Evolutionary conservation across 2,113 vertebrate species (phyloP).

Genomic region (Neolamprologus falcicula): DNA sequence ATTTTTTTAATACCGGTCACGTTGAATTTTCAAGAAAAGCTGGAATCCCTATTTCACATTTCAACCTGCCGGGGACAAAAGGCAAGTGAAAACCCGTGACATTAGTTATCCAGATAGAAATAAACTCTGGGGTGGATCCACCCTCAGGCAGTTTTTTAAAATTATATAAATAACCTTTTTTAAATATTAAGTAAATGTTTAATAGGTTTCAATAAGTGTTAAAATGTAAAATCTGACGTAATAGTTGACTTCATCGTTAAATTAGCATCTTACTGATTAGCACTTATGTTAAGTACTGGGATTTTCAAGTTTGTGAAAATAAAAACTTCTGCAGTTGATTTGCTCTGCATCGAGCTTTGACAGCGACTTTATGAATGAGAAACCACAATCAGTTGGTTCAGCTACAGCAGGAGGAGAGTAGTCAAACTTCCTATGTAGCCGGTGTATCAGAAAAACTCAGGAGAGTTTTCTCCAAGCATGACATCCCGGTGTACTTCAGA

Average conservation of each 20-base stretch:
- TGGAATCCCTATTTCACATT: fast-evolving
- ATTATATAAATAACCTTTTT: not conserved
- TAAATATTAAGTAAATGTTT: not conserved
- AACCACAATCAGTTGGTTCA: not conserved
- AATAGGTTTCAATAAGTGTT: fast-evolving
- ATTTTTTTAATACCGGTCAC: not conserved
- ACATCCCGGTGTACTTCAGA: fast-evolving
- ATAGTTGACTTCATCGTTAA: not conserved
- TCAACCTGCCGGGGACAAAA: not conserved
- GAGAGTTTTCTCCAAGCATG: too few species aligned
- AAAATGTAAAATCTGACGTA: not conserved
- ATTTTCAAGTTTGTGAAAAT: not conserved
- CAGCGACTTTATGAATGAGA: fast-evolving
- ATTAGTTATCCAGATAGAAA: not conserved
- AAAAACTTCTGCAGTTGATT: not conserved
- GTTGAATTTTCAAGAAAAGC: not conserved
- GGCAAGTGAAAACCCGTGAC: not conserved
- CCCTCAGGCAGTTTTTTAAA: not conserved
- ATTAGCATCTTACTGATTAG: not conserved
- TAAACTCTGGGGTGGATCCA: not conserved
- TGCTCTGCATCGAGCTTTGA: not conserved
- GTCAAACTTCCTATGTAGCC: not conserved
- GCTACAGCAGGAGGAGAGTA: not conserved
- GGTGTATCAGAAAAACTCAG: fast-evolving
- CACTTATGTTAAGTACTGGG: not conserved